phyloP scores from a whole-genome alignment of 1,140 invertebrate genomes.

The Ceratitis capitata region DNA sequence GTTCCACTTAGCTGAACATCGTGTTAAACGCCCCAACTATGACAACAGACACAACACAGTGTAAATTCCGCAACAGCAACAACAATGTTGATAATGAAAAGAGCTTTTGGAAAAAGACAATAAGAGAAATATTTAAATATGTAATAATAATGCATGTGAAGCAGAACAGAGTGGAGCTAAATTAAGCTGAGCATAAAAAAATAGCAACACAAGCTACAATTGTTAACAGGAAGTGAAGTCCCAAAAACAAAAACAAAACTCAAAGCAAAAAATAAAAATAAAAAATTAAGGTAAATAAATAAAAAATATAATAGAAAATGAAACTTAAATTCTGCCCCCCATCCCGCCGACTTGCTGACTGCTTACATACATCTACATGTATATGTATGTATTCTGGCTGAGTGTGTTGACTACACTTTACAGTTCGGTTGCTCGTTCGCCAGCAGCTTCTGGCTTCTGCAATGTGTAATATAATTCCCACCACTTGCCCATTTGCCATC shows the following conservation, averaged over 20 bases:
- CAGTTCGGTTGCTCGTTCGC: not conserved
- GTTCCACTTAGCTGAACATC: constrained; percentile 3
- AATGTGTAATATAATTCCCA: not conserved
- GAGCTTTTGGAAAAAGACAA: not conserved
- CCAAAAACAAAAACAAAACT: not conserved
- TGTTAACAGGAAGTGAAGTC: not conserved
- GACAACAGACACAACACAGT: too few species aligned
- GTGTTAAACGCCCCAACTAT: not conserved
- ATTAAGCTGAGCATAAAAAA: not conserved
- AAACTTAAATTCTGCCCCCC: not conserved
- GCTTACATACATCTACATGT: too few species aligned
- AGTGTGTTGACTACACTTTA: too few species aligned
- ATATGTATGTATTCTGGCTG: too few species aligned
- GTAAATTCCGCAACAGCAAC: not conserved
- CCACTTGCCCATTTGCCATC: constrained; percentile 1
- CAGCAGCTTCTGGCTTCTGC: not conserved
- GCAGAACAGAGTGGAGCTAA: not conserved
- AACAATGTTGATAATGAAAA: not conserved
- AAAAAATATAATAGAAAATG: not conserved
- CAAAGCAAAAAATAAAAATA: not conserved
- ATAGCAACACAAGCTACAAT: not conserved
- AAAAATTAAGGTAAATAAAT: constrained; percentile 2
- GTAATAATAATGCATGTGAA: not conserved
- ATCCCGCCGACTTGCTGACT: too few species aligned
- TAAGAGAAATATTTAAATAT: not conserved